Evolutionary conservation across 2,888 invertebrate genomes (phyloP), one percentile per base, ranked within the genome.

Genomic region (Sicus ferrugineus): DNA sequence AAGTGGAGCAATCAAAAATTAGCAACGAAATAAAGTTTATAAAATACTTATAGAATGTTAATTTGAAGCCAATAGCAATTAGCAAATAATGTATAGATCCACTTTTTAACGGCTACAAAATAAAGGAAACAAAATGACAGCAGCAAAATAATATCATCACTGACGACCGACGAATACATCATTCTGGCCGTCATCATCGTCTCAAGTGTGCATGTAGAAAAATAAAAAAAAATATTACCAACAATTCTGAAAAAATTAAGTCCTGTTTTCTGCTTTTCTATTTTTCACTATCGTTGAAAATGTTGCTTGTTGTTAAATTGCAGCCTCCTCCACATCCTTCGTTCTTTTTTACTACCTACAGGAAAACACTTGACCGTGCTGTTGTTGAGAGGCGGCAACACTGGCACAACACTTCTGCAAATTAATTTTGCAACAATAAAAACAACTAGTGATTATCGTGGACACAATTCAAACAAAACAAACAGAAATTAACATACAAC

Each of bases 181-280:
- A 52, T 19, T 23, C 21, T 52, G 9, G 23, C 9, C 14, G 54
- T 54, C 54, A 11, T 21, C 16, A 14, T 28, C 54, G 62, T 56
- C 69, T 63, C 72, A 72, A 56, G 63, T 79, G 80, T 48, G 52
- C 59, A 48, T 66, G 21, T 65, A 28, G 46, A 30, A 67, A 56
- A 58, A 58, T 67, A 67, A 67, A 28, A 38, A 56, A 66, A 54
- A 66, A 58, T 67, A 58, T 58, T 34, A 42, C 56, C 42, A 54
- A 46, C 62, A 64, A 3, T 19, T 30, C 1, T n/a, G 26, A 52
- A 52, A 42, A 23, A 66, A 34, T 26, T 46, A 21, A 28, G 46
- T 34, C 26, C 11, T 30, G 21, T 58, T 67, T 21, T 58, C 48
- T 34, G 6, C 30, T 46, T 26, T 30, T 38, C n/a, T 42, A 11